Conservation (phyloP, 2,888 invertebrate genomes). For the Diarsia dahlii region DNA sequence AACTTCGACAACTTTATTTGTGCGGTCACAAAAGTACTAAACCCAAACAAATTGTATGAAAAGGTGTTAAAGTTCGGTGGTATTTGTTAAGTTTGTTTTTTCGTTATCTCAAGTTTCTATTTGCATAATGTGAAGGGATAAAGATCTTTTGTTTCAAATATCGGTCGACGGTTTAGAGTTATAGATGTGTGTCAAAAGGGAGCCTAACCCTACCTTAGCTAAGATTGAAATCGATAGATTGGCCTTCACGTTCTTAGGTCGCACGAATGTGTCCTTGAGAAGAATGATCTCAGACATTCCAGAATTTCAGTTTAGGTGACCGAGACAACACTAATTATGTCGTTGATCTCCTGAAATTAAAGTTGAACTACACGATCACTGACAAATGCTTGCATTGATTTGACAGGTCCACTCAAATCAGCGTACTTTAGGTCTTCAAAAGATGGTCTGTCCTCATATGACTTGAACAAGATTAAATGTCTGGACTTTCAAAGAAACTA, state of each 20-base stretch:
- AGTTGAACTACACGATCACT: too few relatives aligned
- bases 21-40: conserved; percentile 31
- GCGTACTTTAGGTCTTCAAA: too few relatives aligned
- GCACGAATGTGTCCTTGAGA: background rate
- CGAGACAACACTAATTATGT: too few relatives aligned
- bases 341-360: background rate
- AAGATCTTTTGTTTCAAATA: conserved; percentile 63
- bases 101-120: conserved; percentile 49
- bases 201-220: background rate
- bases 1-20: conserved; percentile 47
- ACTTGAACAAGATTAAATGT: too few relatives aligned
- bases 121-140: conserved; percentile 62
- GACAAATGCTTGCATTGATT: too few relatives aligned
- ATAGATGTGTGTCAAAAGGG: conserved; percentile 11
- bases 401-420: too few relatives aligned
- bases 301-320: background rate
- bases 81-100: conserved; percentile 43
- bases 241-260: background rate
- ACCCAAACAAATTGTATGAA: background rate
- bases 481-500: too few relatives aligned
- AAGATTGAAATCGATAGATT: background rate
- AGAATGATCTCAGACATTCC: background rate
- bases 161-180: conserved; percentile 7
- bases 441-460: too few relatives aligned
- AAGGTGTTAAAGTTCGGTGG: background rate